Evolutionary conservation across 2,888 invertebrate genomes (phyloP).

Genomic region (Calliphora vomitoria): DNA sequence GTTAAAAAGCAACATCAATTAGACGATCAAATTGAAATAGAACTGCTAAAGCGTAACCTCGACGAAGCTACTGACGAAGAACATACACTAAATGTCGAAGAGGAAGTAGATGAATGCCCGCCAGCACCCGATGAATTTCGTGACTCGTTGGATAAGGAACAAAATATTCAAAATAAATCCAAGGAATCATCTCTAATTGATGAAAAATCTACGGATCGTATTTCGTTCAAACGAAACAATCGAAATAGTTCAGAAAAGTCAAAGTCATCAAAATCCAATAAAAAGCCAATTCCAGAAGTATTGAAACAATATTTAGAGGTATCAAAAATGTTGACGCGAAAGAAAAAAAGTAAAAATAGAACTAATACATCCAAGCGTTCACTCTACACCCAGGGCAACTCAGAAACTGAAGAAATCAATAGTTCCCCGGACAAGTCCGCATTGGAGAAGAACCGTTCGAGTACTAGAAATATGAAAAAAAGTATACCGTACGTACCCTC

Average conservation of each 20-base stretch:
- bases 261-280: background rate
- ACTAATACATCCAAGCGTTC: conserved; percentile 60
- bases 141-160: conserved; percentile 26
- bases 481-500: conserved; percentile 39
- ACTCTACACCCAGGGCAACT: conserved; percentile 76
- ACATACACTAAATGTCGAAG: background rate
- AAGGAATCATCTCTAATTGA: conserved; percentile 56
- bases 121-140: conserved; percentile 70
- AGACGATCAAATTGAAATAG: conserved; percentile 76
- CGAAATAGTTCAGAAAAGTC: background rate
- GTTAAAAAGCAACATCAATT: conserved; percentile 74
- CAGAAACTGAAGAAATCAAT: conserved; percentile 63
- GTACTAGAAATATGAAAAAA: background rate
- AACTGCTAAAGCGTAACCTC: conserved; percentile 62
- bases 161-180: background rate
- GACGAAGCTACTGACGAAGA: background rate
- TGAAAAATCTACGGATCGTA: conserved; percentile 62
- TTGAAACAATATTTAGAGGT: conserved; percentile 72
- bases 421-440: conserved; percentile 2
- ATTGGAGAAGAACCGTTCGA: background rate
- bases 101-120: conserved; percentile 28
- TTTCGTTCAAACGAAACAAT: conserved; percentile 59
- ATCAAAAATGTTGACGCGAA: conserved; percentile 35
- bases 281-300: conserved; percentile 51
- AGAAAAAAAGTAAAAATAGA: conserved; percentile 8